Conservation (phyloP, 2,888 invertebrate species). For the Micoletzkya japonica region DNA sequence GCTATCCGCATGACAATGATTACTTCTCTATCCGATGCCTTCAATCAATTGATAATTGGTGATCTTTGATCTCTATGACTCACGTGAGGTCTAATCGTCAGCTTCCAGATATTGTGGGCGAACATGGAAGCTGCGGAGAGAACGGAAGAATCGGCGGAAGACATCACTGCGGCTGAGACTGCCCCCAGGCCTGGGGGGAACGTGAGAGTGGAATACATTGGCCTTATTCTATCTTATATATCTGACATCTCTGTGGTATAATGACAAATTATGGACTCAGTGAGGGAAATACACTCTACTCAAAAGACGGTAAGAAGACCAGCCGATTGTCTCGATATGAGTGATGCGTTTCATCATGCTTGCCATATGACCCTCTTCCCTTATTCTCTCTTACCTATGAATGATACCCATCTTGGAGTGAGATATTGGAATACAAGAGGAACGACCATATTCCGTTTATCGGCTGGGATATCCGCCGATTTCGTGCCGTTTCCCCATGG, state of each 20-base stretch:
- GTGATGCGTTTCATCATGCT: too few species aligned
- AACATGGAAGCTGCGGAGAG: conserved; percentile 98
- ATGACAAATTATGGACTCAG: background rate
- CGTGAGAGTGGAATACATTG: background rate
- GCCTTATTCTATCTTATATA: background rate
- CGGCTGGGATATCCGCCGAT: conserved; percentile 47
- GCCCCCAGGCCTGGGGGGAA: conserved; percentile 80
- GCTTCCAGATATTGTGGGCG: conserved; percentile 94
- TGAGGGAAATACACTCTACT: too few species aligned
- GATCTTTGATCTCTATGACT: conserved; percentile 47
- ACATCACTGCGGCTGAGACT: conserved; percentile 98
- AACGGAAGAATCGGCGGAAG: conserved; percentile 96
- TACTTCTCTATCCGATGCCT: conserved; percentile 96
- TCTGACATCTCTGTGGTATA: too few species aligned
- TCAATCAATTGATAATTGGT: conserved; percentile 25
- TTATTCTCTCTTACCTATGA: conserved; percentile 77
- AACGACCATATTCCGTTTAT: conserved; percentile 87
- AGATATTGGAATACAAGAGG: conserved; percentile 91
- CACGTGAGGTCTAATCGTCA: conserved; percentile 89
- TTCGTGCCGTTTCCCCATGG: conserved; percentile 62
- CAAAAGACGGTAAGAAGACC: too few species aligned
- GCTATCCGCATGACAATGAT: conserved; percentile 82
- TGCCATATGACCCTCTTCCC: too few species aligned
- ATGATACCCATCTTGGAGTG: conserved; percentile 91
- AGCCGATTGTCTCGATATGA: too few species aligned